Evolutionary conservation across 1,140 invertebrate species (phyloP).

Genomic region (Drosophila ohnishii): DNA sequence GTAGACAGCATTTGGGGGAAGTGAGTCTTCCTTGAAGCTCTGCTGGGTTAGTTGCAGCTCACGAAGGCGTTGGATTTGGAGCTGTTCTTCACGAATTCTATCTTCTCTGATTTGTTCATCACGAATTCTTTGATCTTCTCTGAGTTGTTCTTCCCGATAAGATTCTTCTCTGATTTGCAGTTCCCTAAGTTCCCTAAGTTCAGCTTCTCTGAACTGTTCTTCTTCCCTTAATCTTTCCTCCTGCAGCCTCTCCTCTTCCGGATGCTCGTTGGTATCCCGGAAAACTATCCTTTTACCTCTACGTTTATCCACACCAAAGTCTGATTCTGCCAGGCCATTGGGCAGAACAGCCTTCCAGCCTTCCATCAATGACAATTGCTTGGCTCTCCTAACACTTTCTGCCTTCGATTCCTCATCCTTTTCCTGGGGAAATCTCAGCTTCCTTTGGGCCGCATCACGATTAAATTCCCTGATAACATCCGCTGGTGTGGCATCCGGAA

Average conservation of each 20-base stretch:
- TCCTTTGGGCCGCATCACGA: constrained; percentile 63
- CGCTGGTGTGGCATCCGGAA: constrained; percentile 63
- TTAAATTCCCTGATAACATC: constrained; percentile 72
- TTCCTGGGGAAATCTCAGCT: constrained; percentile 71
- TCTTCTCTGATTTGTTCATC: constrained; percentile 29
- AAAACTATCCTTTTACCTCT: constrained; percentile 69
- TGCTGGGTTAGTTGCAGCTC: constrained; percentile 14
- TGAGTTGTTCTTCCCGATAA: constrained; percentile 9
- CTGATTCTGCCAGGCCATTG: constrained; percentile 42
- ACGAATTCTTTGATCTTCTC: constrained; percentile 9
- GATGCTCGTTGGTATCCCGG: constrained; percentile 58
- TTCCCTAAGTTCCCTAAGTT: constrained; percentile 24
- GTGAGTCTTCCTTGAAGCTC: constrained; percentile 5
- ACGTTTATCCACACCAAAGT: constrained; percentile 49
- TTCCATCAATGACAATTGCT: constrained; percentile 38
- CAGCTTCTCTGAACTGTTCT: constrained; percentile 22
- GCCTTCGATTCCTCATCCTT: background rate
- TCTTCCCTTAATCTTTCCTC: constrained; percentile 29
- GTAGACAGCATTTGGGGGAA: constrained; percentile 59
- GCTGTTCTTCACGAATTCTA: constrained; percentile 2
- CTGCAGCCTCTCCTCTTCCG: constrained; percentile 29
- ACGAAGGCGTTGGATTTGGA: constrained; percentile 2
- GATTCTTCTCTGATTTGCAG: constrained; percentile 13
- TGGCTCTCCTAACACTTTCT: constrained; percentile 27
- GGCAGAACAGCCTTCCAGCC: constrained; percentile 61